phyloP scores from a whole-genome alignment of 2,797 vertebrate species.

The Chloroceryle amazona region DNA sequence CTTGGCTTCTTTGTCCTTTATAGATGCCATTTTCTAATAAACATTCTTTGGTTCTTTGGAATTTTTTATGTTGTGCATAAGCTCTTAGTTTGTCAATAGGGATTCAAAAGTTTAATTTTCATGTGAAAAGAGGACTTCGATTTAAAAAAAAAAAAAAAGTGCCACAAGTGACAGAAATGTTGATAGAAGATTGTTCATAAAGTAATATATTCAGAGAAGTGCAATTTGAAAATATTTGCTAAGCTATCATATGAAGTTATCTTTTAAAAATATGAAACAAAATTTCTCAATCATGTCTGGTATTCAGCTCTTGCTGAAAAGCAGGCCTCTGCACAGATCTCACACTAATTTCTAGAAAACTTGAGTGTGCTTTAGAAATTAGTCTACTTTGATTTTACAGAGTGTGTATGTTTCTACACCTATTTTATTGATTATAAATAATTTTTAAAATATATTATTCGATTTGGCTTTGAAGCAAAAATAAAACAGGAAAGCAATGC shows the following conservation, averaged over 20 bases:
- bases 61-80: not conserved
- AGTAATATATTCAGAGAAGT: not conserved
- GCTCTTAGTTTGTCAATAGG: not conserved
- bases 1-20: conserved; percentile 65
- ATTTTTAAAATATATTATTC: not conserved
- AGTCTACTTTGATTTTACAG: not conserved
- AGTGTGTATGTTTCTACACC: not conserved
- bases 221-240: not conserved
- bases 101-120: not conserved
- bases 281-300: not conserved
- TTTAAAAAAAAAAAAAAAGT: not conserved
- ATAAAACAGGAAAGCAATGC: not conserved
- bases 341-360: not conserved
- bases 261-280: not conserved
- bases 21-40: conserved; percentile 71
- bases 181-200: not conserved
- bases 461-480: not conserved
- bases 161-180: not conserved
- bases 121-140: not conserved
- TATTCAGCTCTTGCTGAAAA: not conserved
- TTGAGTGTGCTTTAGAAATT: not conserved
- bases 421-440: not conserved
- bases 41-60: conserved; percentile 37
- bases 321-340: not conserved
- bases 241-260: not conserved